phyloP scores from a whole-genome alignment of 2,888 invertebrate genomes.

The Nomada flava region DNA sequence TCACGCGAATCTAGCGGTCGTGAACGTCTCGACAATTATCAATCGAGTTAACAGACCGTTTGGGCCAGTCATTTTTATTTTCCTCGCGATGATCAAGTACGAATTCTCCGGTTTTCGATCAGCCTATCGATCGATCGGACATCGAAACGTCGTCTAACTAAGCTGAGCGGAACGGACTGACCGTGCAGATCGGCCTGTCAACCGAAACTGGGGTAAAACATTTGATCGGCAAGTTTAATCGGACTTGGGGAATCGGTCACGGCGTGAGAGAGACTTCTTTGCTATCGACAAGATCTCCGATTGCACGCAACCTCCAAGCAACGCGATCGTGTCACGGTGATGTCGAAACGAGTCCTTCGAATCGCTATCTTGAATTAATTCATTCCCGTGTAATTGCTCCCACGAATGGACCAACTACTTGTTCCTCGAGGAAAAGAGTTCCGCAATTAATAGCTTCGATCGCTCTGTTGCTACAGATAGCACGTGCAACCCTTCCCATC shows the following conservation, averaged over 20 bases:
- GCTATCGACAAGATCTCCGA: constrained; percentile 35
- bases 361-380: constrained; percentile 46
- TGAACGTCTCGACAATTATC: too few relatives aligned
- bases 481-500: too few relatives aligned
- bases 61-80: neutral
- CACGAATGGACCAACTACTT: constrained; percentile 5
- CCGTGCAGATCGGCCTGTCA: constrained; percentile 72
- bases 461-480: too few relatives aligned
- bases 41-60: too few relatives aligned
- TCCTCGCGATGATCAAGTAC: constrained; percentile 31
- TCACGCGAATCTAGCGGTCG: too few relatives aligned
- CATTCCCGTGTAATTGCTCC: constrained; percentile 48
- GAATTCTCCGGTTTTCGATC: constrained; percentile 33
- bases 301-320: constrained; percentile 13
- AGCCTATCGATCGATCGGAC: constrained; percentile 59
- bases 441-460: too few relatives aligned
- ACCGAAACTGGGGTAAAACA: constrained; percentile 80
- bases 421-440: neutral
- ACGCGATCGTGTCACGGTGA: constrained; percentile 26
- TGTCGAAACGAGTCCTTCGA: neutral
- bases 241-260: constrained; percentile 75
- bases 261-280: constrained; percentile 60
- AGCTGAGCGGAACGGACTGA: constrained; percentile 72
- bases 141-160: constrained; percentile 72
- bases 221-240: constrained; percentile 73